Evolutionary conservation across 2,797 vertebrate species (phyloP), one percentile per base, ranked within the genome.

Genomic region (Cryptoblepharus egeriae): DNA sequence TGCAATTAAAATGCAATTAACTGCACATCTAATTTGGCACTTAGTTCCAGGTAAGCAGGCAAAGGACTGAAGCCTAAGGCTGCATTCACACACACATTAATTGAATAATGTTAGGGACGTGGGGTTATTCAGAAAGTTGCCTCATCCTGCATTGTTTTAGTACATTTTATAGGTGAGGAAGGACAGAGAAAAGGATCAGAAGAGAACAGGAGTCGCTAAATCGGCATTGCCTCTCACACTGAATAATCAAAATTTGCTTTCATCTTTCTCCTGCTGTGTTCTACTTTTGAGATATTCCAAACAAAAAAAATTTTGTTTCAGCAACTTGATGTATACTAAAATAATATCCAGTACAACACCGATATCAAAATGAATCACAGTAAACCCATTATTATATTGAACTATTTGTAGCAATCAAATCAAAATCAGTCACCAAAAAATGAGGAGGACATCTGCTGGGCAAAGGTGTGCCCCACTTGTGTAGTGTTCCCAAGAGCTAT

Each of bases 401-500:
- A 20, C 57, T 20, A 2, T 35, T 32, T 75, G 35, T 28, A 60
- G 73, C 28, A 20, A 35, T 32, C 28, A 11, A 28, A 42, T 67
- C 67, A 67, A 58, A 81, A 81, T 68, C 55, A 69, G 35, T 60
- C 22, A 58, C 37, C 20, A n/a, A 80, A 85, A 90, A 73, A 30
- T 81, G 45, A 37, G 69, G 30, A 71, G 18, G 78, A 75, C 71
- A 83, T 58, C 22, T 58, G 57, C 57, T 58, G 57, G 49, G 49
- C 15, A 52, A 52, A 52, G 49, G 15, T 74, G 8, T 68, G 5
- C n/a, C 63, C 8, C 60, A 68, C n/a, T 60, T 65, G 55, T 32
- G 42, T 67, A 28, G 15, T 13, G 37, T 28, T 4, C 49, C 49
- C 49, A 52, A 16, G 13, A 52, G 18, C 24, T 10, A 28, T 82